A percentile compares a stretch with the other conserved stretches of the same genome.
Evolutionary conservation across 2,888 invertebrate species (phyloP).

Genomic region (Megamerina dolium): DNA sequence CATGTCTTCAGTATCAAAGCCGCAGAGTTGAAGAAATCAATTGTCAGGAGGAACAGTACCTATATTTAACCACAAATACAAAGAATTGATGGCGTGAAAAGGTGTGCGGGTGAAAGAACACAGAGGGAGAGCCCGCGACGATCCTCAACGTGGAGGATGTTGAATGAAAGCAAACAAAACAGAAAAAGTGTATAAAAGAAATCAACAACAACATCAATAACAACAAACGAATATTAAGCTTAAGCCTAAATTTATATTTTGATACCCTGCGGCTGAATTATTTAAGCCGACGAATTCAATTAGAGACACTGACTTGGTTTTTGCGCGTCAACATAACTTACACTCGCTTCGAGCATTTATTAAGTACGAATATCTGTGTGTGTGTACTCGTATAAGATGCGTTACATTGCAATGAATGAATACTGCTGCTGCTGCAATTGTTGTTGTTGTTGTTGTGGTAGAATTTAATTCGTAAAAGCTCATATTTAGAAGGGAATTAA

Average conservation of each 20-base stretch:
- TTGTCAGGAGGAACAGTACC: too few species aligned
- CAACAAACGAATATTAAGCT: too few species aligned
- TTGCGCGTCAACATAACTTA: constrained; percentile 10
- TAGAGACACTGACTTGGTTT: constrained; percentile 36
- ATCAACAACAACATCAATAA: too few species aligned
- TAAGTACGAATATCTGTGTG: too few species aligned
- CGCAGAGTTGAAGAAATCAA: constrained; percentile 16
- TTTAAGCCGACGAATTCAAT: constrained; percentile 50
- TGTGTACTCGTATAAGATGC: neutral
- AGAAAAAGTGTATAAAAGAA: neutral
- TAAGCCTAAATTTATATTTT: constrained; percentile 33
- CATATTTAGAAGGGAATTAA: too few species aligned
- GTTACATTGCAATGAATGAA: neutral
- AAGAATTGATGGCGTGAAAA: too few species aligned
- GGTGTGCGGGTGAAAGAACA: constrained; percentile 2
- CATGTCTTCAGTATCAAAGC: too few species aligned
- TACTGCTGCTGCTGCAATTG: neutral
- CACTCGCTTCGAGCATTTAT: too few species aligned
- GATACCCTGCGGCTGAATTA: constrained; percentile 47
- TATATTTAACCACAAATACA: too few species aligned
- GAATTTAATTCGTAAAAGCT: neutral
- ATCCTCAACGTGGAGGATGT: constrained; percentile 9
- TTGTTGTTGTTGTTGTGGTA: neutral
- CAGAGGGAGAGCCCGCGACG: constrained; percentile 6
- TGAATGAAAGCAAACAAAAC: constrained; percentile 8